Evolutionary conservation across 2,797 vertebrate genomes (phyloP).

Genomic region (Myripristis murdjan): DNA sequence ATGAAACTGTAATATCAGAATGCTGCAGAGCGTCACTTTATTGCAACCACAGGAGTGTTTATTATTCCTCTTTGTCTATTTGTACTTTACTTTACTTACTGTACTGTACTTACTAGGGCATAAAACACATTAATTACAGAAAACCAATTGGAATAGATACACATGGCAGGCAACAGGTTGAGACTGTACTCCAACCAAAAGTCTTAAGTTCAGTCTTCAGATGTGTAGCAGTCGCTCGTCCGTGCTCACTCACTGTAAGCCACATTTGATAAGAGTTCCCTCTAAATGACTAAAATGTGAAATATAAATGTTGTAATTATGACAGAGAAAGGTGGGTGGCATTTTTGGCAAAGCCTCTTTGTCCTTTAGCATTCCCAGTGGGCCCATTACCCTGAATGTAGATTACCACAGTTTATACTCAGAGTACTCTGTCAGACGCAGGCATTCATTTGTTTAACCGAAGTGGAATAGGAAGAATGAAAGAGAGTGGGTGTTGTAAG

Average conservation of each 20-base stretch:
- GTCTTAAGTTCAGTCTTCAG: constrained; percentile 1
- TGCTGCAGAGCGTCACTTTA: background rate
- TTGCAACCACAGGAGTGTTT: background rate
- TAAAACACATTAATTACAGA: too few species aligned
- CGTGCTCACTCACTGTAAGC: background rate
- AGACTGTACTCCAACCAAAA: background rate
- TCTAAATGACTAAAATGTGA: constrained; percentile 32
- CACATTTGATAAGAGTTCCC: background rate
- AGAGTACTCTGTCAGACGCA: constrained; percentile 29
- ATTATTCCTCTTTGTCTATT: background rate
- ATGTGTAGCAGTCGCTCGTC: too few species aligned
- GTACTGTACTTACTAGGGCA: too few species aligned
- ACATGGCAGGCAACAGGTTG: too few species aligned
- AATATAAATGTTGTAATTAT: constrained; percentile 30
- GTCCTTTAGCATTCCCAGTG: constrained; percentile 26
- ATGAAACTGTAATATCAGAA: background rate
- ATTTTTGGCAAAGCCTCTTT: constrained; percentile 40
- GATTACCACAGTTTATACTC: constrained; percentile 1
- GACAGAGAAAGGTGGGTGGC: constrained; percentile 34
- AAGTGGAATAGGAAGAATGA: constrained; percentile 51
- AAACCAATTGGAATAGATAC: too few species aligned
- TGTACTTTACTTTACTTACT: background rate
- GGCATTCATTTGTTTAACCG: constrained; percentile 40
- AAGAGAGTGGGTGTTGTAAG: constrained; percentile 36
- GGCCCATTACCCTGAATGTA: constrained; percentile 42